These are phyloP conservation scores for Kryphioiulus occultus DNA, from an alignment of 2,888 invertebrate species.

Conservation along the genomic window DNA sequence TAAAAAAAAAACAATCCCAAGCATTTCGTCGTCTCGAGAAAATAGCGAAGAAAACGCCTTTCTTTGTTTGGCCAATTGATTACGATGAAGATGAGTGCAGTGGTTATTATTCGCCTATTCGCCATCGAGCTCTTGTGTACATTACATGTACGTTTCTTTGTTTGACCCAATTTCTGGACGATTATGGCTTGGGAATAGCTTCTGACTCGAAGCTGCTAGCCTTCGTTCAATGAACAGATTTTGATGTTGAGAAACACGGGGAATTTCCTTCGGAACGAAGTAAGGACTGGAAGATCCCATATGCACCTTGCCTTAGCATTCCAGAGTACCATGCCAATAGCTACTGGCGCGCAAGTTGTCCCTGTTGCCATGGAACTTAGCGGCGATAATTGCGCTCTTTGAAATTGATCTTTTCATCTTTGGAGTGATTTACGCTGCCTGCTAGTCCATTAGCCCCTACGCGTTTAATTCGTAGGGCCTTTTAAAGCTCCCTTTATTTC, in stretches of 20 bases:
- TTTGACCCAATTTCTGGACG: background rate
- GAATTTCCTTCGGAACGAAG: too few species aligned
- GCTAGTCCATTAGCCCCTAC: background rate
- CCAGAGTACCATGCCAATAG: too few species aligned
- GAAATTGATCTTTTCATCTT: slow-evolving; percentile 41
- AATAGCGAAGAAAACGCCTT: background rate
- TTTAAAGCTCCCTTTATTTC: background rate
- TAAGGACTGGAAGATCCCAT: too few species aligned
- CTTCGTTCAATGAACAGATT: too few species aligned
- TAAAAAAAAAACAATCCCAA: background rate
- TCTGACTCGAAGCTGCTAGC: background rate
- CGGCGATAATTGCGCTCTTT: slow-evolving; percentile 19
- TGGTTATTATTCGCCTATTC: background rate
- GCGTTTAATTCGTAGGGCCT: background rate
- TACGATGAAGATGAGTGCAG: background rate
- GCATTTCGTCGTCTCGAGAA: background rate
- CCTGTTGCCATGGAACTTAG: background rate
- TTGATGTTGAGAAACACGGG: too few species aligned
- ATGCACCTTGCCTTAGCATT: too few species aligned
- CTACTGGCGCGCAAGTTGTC: background rate
- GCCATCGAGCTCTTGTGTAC: background rate
- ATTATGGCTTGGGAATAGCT: background rate
- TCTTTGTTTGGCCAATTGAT: background rate
- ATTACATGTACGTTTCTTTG: background rate
- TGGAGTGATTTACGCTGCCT: background rate